Evolutionary conservation across 2,797 vertebrate species (phyloP), one percentile per base, ranked within the genome.

Genomic region (Diglossa cyanea): DNA sequence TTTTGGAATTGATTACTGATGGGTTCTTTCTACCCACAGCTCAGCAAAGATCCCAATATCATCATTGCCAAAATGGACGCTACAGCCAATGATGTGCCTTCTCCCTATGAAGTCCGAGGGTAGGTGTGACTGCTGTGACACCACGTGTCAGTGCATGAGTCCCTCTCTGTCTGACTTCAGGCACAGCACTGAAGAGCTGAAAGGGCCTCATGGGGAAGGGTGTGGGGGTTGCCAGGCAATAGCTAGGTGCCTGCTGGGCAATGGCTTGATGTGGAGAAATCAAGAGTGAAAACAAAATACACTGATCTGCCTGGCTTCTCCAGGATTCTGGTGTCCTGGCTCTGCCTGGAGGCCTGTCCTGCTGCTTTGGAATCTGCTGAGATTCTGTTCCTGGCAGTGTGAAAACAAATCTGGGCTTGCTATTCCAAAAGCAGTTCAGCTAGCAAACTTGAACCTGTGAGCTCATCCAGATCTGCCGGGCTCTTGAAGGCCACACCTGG

Each of bases 61-160:
- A 48, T 99, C 81, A 98, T 99, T 90, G 99, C 99, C 95, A 99
- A 99, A 98, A 99, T 99, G 99, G 99, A 99, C 10, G 99, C 99
- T 85, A 99, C 99, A 89, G 99, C 99, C 94, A 99, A 99, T 62
- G 99, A 99, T 77, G 99, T 99, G 94, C 99, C 99, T 88, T 98
- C 99, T 91, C 98, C 98, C 1, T 99, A 99, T 88, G 99, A 99
- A 98, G 99, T 99, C 97, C 98, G 98, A 97, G 99, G 99, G 99
- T 99, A 97, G 98, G 99, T 97, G 6, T 70, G 26, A 1, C 28
- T 73, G 28, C 39, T 40, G 30, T 63, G 66, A 26, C 11, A 19
- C 14, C 17, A 1, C 1, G 0, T 14, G 35, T 47, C 35, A 5
- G 50, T 11, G 30, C 31, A 2, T 5, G 54, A 48, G 20, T 17